Evolutionary conservation across 1,140 invertebrate species (phyloP).

Genomic region (Trissolcus basalis): DNA sequence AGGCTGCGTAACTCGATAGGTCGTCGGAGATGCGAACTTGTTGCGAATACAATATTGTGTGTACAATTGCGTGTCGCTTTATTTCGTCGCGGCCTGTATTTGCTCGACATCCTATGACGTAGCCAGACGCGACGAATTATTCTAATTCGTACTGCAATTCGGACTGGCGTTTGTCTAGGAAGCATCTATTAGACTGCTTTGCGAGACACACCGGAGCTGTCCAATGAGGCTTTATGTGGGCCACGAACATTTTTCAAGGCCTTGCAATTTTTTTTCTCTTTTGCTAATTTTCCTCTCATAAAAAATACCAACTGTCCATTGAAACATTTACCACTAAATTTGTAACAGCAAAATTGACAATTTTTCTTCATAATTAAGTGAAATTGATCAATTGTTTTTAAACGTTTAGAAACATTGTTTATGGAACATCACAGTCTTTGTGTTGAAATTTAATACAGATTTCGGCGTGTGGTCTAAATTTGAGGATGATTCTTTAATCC

Average conservation of each 20-base stretch:
- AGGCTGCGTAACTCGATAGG: slow-evolving; percentile 33
- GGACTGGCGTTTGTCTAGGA: slow-evolving; percentile 67
- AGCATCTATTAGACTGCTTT: slow-evolving; percentile 64
- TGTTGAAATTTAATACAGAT: too few species aligned
- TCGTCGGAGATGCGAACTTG: slow-evolving; percentile 7
- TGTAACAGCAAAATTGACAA: too few species aligned
- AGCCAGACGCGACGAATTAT: slow-evolving; percentile 71
- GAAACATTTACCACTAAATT: too few species aligned
- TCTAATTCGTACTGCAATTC: slow-evolving; percentile 69
- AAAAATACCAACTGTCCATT: too few species aligned
- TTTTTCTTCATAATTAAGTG: too few species aligned
- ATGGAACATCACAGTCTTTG: too few species aligned
- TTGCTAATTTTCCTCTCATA: slow-evolving; percentile 12
- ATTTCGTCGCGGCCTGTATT: slow-evolving; percentile 28
- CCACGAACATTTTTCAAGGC: slow-evolving; percentile 42
- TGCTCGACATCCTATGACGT: slow-evolving; percentile 52
- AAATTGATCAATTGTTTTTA: too few species aligned
- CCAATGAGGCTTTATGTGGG: slow-evolving; percentile 58
- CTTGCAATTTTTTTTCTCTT: neutral
- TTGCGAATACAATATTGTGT: neutral
- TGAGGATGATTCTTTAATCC: too few species aligned
- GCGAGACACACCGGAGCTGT: slow-evolving; percentile 65
- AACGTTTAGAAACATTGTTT: too few species aligned
- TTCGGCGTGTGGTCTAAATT: too few species aligned
- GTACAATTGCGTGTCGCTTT: neutral